These are phyloP conservation scores for Melanaphis sacchari DNA, from an alignment of 1,140 invertebrate genomes.

Conservation along the genomic window DNA sequence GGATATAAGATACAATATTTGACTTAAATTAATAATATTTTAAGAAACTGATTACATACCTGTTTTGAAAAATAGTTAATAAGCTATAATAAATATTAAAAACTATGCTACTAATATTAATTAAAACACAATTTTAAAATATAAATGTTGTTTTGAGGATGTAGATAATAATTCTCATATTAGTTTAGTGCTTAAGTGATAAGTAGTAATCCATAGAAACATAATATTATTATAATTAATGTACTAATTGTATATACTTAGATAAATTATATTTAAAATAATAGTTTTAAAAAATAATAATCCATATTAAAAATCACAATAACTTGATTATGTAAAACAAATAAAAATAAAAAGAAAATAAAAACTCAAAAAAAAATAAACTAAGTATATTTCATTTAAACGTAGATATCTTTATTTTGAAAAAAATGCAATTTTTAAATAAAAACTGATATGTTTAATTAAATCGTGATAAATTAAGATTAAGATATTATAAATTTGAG, in stretches of 20 bases:
- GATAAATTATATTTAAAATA: neutral
- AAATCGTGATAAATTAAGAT: too few species aligned
- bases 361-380: too few species aligned
- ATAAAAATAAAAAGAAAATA: too few species aligned
- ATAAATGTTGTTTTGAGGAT: neutral
- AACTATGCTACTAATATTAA: neutral
- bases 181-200: too few species aligned
- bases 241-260: neutral
- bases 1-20: neutral
- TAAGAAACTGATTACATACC: neutral
- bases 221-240: neutral
- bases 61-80: neutral
- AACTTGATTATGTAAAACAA: too few species aligned
- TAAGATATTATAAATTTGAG: neutral
- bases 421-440: neutral
- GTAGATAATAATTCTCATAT: too few species aligned
- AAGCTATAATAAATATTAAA: neutral
- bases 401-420: too few species aligned
- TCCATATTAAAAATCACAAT: neutral
- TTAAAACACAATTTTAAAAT: neutral
- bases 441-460: neutral
- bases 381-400: too few species aligned
- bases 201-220: neutral
- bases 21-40: neutral
- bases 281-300: too few species aligned